phyloP scores from a whole-genome alignment of 2,797 vertebrate genomes.

The Mus caroli region DNA sequence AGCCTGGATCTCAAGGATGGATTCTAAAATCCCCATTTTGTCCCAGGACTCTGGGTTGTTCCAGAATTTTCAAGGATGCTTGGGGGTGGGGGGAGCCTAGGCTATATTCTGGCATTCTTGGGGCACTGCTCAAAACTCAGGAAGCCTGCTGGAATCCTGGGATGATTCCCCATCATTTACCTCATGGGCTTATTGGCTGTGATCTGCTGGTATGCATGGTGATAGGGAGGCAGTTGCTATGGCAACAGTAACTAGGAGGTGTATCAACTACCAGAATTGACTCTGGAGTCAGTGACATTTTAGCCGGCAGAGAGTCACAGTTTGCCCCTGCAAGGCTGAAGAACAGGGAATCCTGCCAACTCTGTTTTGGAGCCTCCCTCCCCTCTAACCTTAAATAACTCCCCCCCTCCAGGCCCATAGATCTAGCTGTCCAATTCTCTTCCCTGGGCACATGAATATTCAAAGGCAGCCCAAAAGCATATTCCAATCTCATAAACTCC shows the following conservation, averaged over 20 bases:
- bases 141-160: conserved; percentile 35
- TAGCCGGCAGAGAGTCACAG: conserved; percentile 66
- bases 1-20: not conserved
- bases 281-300: conserved; percentile 79
- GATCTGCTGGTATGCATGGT: conserved; percentile 64
- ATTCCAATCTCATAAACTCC: conserved; percentile 78
- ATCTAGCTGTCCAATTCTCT: conserved; percentile 70
- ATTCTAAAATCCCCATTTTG: conserved; percentile 20
- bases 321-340: conserved; percentile 42
- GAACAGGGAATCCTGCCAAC: conserved; percentile 70
- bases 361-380: conserved; percentile 10
- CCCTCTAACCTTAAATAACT: conserved; percentile 73
- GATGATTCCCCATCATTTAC: conserved; percentile 41
- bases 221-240: conserved; percentile 79
- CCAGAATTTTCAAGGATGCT: conserved; percentile 39
- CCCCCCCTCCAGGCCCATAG: conserved; percentile 5
- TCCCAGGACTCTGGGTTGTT: not conserved
- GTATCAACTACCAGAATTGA: conserved; percentile 76
- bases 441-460: conserved; percentile 82
- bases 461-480: conserved; percentile 77
- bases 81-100: not conserved
- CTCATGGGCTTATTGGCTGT: conserved; percentile 65
- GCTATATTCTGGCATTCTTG: conserved; percentile 43
- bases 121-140: conserved; percentile 6
- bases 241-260: conserved; percentile 80